Percentiles rank a stretch among this genome's conserved stretches.
phyloP scores from a whole-genome alignment of 2,888 invertebrate species.

The Apotomis capreana region DNA sequence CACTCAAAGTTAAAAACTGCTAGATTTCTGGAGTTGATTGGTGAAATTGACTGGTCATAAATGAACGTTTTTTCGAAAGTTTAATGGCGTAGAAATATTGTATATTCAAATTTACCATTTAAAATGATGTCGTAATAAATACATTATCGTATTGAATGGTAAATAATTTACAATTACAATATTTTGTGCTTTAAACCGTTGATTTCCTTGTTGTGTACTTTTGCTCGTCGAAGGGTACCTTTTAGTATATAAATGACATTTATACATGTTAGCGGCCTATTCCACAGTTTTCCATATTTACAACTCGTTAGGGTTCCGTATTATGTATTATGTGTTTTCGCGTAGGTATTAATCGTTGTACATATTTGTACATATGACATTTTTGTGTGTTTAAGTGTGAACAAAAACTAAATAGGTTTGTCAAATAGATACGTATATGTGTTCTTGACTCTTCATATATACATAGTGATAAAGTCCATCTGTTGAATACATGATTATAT shows the following conservation, averaged over 20 bases:
- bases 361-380: constrained; percentile 51
- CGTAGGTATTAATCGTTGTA: constrained; percentile 45
- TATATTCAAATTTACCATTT: not conserved
- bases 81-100: not conserved
- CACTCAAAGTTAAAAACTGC: constrained; percentile 21
- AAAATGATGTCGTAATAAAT: not conserved
- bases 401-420: constrained; percentile 43
- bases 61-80: not conserved
- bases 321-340: constrained; percentile 17
- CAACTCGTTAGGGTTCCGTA: constrained; percentile 23
- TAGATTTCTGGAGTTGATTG: not conserved
- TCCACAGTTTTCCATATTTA: constrained; percentile 25
- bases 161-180: not conserved
- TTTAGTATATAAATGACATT: constrained; percentile 7
- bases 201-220: not conserved
- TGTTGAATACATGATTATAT: constrained; percentile 40
- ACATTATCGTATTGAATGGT: not conserved
- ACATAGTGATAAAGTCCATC: constrained; percentile 34
- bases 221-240: not conserved
- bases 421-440: constrained; percentile 40
- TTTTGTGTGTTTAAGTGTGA: constrained; percentile 48
- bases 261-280: constrained; percentile 30
- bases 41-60: not conserved
- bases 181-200: not conserved
- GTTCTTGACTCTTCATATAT: constrained; percentile 35